Conservation (phyloP, 2,113 vertebrate genomes). For the Ursus arctos region DNA sequence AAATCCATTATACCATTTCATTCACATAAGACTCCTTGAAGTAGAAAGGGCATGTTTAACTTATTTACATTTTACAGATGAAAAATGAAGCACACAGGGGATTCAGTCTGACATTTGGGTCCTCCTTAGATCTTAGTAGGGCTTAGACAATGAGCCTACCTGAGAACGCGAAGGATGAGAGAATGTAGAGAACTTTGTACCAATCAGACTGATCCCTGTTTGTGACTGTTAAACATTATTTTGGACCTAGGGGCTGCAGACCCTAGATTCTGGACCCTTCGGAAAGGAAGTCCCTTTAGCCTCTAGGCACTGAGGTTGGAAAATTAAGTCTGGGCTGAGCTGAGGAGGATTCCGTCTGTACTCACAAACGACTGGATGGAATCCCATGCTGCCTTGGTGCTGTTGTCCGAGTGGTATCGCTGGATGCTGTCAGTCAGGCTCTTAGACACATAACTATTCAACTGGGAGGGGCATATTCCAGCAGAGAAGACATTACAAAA, state of each 20-base stretch:
- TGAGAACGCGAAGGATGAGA: background rate
- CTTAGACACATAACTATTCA: conserved; percentile 29
- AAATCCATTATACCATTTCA: background rate
- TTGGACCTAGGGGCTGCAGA: background rate
- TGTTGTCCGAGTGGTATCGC: conserved; percentile 73
- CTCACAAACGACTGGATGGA: conserved; percentile 79
- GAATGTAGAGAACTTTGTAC: background rate
- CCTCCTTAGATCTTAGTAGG: background rate
- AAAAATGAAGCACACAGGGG: background rate
- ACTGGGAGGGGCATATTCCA: conserved; percentile 22
- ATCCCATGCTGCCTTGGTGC: conserved; percentile 76
- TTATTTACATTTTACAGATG: conserved; percentile 1
- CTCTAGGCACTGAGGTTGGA: background rate
- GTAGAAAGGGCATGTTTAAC: background rate
- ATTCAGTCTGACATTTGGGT: background rate
- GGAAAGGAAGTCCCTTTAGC: background rate
- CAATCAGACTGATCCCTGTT: background rate
- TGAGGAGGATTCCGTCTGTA: conserved; percentile 33
- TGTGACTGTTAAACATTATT: background rate
- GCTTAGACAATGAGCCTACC: background rate
- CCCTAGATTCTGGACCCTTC: background rate
- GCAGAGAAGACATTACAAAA: conserved; percentile 13
- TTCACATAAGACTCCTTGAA: background rate
- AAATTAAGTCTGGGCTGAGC: background rate
- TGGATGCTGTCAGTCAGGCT: conserved; percentile 74